Percentiles rank a stretch among this genome's conserved stretches.
These are phyloP conservation scores for Melipona quadrifasciata DNA, from an alignment of 1,140 invertebrate genomes.

Conservation along the genomic window DNA sequence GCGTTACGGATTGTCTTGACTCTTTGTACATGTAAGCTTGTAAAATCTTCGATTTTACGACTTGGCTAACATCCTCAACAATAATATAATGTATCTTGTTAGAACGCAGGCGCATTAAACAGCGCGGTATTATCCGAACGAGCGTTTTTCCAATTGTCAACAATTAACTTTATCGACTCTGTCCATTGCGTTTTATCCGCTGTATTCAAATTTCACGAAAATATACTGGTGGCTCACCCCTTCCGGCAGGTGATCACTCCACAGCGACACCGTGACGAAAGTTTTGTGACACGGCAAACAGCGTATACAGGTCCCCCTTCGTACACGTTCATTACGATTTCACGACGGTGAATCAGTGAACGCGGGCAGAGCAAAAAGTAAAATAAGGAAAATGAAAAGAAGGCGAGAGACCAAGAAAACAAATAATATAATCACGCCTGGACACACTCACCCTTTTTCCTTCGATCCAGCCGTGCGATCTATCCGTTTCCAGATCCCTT, in stretches of 20 bases:
- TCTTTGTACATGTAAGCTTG: neutral
- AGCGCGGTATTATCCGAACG: conserved; percentile 37
- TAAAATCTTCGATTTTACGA: neutral
- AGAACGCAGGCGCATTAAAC: conserved; percentile 53
- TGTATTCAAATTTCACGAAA: conserved; percentile 4
- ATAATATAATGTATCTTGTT: neutral
- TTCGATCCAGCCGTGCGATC: conserved; percentile 45
- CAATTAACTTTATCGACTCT: no score
- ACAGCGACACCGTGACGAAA: neutral
- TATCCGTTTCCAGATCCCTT: conserved; percentile 31
- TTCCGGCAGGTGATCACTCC: conserved; percentile 41
- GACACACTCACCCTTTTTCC: conserved; percentile 56
- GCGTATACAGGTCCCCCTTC: neutral
- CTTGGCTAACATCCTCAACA: neutral
- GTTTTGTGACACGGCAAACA: neutral
- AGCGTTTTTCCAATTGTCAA: neutral
- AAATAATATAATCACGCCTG: conserved; percentile 14
- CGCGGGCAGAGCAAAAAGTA: no score
- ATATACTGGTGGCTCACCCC: conserved; percentile 35
- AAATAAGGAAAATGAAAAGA: neutral
- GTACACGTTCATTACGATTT: no score
- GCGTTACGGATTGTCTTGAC: neutral
- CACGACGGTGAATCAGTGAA: neutral
- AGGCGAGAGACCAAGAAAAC: conserved; percentile 6
- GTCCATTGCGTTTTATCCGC: neutral